phyloP scores from a whole-genome alignment of 2,113 vertebrate species.

The Sander vitreus region DNA sequence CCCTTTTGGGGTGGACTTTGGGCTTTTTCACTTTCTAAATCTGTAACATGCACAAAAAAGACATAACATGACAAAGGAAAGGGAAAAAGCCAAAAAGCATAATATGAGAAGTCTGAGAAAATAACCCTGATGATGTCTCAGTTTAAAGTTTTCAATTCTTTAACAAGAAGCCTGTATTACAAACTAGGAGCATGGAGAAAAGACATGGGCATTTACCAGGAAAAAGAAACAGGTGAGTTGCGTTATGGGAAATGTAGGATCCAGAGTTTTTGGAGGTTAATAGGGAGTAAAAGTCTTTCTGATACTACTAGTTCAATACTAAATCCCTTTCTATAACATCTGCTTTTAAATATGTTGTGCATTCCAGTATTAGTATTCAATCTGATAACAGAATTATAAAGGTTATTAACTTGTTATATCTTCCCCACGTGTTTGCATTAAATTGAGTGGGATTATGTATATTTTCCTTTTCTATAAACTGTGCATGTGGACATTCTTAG shows the following conservation, averaged over 20 bases:
- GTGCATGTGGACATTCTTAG: slow-evolving; percentile 31
- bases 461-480: neutral
- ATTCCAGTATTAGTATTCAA: neutral
- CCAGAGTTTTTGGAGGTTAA: neutral
- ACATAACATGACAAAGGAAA: too few relatives aligned
- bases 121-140: neutral
- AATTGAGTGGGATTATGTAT: slow-evolving; percentile 3
- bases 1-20: too few relatives aligned
- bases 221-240: neutral
- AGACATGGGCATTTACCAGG: neutral
- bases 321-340: neutral
- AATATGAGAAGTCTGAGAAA: neutral
- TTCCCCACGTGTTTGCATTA: neutral
- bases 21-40: too few relatives aligned
- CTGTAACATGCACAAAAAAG: too few relatives aligned
- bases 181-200: neutral
- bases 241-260: neutral
- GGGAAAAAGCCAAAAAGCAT: too few relatives aligned
- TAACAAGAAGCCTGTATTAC: neutral
- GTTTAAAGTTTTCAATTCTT: neutral
- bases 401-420: neutral
- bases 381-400: neutral
- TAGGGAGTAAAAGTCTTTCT: neutral
- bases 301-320: neutral
- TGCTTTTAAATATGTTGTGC: too few relatives aligned